These are phyloP conservation scores for Catostylus mosaicus DNA, from an alignment of 30 jellyfish, hydroid and myxozoan species.

Conservation along the genomic window DNA sequence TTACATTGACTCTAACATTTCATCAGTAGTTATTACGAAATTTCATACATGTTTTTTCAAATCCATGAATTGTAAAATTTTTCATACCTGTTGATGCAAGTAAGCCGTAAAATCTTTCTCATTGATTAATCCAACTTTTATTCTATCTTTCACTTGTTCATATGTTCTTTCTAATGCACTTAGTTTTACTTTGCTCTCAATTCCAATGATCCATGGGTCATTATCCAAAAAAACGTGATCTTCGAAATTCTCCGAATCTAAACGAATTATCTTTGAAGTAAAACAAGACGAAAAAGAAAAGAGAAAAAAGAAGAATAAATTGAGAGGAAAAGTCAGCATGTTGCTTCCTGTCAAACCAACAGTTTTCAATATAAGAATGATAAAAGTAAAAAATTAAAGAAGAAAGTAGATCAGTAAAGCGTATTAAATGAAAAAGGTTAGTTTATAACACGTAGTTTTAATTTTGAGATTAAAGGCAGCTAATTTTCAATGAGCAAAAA, in stretches of 20 bases:
- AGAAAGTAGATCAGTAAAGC: too few species aligned
- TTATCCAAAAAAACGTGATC: slow-evolving; percentile 32
- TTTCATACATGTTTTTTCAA: too few species aligned
- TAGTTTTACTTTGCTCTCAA: slow-evolving; percentile 13
- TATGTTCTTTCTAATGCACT: slow-evolving; percentile 14
- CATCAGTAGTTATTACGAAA: too few species aligned
- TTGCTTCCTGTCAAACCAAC: neutral
- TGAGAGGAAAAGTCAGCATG: neutral
- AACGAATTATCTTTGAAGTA: slow-evolving; percentile 2
- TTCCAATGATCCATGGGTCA: slow-evolving; percentile 59
- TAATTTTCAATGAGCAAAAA: neutral
- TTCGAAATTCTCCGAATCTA: slow-evolving; percentile 31
- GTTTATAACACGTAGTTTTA: too few species aligned
- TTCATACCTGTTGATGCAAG: slow-evolving; percentile 33
- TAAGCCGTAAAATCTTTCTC: slow-evolving; percentile 13
- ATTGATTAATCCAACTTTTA: slow-evolving; percentile 44
- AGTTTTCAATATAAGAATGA: too few species aligned
- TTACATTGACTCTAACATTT: too few species aligned
- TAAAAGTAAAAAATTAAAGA: too few species aligned
- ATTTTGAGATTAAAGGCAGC: too few species aligned
- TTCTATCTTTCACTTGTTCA: slow-evolving; percentile 58
- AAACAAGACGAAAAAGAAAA: neutral
- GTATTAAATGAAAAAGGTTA: too few species aligned
- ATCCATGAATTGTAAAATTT: too few species aligned
- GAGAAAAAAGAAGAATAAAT: neutral